Conservation (phyloP, 2,797 vertebrate species). For the Esox lucius region DNA sequence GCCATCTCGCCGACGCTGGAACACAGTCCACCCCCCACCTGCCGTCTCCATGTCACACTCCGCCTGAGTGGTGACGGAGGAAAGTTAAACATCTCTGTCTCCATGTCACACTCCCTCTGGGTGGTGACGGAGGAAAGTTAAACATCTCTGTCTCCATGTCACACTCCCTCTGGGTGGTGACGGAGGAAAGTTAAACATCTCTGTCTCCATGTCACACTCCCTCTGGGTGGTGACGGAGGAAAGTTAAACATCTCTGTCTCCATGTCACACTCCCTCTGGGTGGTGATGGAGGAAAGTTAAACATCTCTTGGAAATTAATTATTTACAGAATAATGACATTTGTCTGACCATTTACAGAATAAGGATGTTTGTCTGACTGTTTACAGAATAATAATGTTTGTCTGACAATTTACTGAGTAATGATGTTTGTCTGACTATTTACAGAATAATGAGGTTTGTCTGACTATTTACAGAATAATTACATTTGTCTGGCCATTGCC, state of each 20-base stretch:
- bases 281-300: background rate
- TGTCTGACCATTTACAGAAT: too few species aligned
- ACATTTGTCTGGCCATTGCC: background rate
- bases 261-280: conserved; percentile 83
- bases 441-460: too few species aligned
- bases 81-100: conserved; percentile 57
- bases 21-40: conserved; percentile 81
- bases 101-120: conserved; percentile 84
- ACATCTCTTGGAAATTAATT: background rate
- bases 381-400: too few species aligned
- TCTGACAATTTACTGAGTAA: too few species aligned
- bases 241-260: conserved; percentile 61
- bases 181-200: background rate
- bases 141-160: conserved; percentile 81
- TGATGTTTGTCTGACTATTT: too few species aligned
- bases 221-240: conserved; percentile 59
- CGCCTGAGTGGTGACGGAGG: conserved; percentile 60
- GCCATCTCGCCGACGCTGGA: conserved; percentile 78
- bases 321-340: too few species aligned
- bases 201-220: conserved; percentile 83
- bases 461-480: too few species aligned
- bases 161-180: conserved; percentile 73
- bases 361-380: too few species aligned
- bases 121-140: background rate
- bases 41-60: conserved; percentile 82